These are phyloP conservation scores for Vanessa atalanta DNA, from an alignment of 1,140 invertebrate genomes.

Conservation along the genomic window DNA sequence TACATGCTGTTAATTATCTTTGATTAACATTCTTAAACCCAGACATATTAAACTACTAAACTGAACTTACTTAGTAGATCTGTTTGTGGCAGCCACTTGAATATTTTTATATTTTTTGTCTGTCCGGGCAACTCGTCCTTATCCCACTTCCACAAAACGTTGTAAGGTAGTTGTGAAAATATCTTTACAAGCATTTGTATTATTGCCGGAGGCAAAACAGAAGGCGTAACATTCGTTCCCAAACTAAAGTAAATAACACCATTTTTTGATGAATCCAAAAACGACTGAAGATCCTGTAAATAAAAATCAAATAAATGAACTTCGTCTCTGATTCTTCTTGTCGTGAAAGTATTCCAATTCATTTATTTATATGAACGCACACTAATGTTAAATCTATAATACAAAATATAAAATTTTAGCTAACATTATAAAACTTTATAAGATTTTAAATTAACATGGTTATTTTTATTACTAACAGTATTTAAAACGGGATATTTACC, in stretches of 20 bases:
- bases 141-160: conserved; percentile 79
- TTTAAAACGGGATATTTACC: too few relatives aligned
- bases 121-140: conserved; percentile 45
- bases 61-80: conserved; percentile 73
- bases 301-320: background rate
- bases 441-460: too few relatives aligned
- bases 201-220: conserved; percentile 59
- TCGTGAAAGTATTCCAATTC: background rate
- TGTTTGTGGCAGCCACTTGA: conserved; percentile 79
- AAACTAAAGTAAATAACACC: conserved; percentile 51
- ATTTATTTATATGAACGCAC: too few relatives aligned
- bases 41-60: background rate
- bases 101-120: conserved; percentile 54
- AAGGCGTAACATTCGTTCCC: conserved; percentile 67
- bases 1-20: too few relatives aligned
- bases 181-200: conserved; percentile 64
- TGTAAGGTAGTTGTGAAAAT: conserved; percentile 70
- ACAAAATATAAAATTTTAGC: too few relatives aligned
- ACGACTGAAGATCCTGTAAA: conserved; percentile 35
- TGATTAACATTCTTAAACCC: background rate
- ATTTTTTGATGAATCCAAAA: conserved; percentile 41
- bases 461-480: too few relatives aligned
- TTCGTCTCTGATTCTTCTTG: background rate
- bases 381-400: too few relatives aligned
- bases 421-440: too few relatives aligned